These are phyloP conservation scores for Strigamia transsilvanica DNA, from an alignment of 2,888 invertebrate species.

Conservation along the genomic window DNA sequence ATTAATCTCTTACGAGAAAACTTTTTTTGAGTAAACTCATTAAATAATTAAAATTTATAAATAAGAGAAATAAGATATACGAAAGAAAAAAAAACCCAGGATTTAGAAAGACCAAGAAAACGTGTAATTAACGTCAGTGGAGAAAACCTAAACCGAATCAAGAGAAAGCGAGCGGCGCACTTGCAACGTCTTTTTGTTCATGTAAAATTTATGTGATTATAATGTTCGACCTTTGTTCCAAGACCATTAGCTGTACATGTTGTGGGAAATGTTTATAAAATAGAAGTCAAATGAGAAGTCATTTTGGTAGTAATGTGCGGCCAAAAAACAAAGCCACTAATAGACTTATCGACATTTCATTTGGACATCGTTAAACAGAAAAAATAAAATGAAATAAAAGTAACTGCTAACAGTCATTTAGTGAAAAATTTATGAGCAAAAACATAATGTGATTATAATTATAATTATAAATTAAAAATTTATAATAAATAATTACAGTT, in stretches of 20 bases:
- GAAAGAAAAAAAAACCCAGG: background rate
- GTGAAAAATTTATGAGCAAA: no score
- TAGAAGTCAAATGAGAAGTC: slow-evolving; percentile 36
- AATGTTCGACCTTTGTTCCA: slow-evolving; percentile 49
- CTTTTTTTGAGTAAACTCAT: background rate
- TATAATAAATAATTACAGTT: background rate
- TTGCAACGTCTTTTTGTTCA: slow-evolving; percentile 37
- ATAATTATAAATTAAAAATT: background rate
- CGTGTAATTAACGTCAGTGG: slow-evolving; percentile 40
- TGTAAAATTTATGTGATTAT: slow-evolving; percentile 45
- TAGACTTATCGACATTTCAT: slow-evolving; percentile 37
- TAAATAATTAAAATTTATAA: slow-evolving; percentile 42
- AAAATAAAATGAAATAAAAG: background rate
- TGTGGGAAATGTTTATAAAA: slow-evolving; percentile 43
- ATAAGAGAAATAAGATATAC: background rate
- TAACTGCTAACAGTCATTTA: background rate
- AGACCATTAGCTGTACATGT: slow-evolving; percentile 46
- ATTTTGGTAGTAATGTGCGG: slow-evolving; percentile 1
- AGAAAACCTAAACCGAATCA: slow-evolving; percentile 6
- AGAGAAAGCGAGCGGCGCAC: background rate
- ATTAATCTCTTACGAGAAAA: slow-evolving; percentile 12
- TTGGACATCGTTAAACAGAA: background rate
- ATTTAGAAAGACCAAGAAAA: background rate
- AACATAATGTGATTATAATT: no score
- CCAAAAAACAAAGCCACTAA: slow-evolving; percentile 36